These are phyloP conservation scores for Cromileptes altivelis DNA, from an alignment of 2,113 vertebrate species.

Conservation along the genomic window DNA sequence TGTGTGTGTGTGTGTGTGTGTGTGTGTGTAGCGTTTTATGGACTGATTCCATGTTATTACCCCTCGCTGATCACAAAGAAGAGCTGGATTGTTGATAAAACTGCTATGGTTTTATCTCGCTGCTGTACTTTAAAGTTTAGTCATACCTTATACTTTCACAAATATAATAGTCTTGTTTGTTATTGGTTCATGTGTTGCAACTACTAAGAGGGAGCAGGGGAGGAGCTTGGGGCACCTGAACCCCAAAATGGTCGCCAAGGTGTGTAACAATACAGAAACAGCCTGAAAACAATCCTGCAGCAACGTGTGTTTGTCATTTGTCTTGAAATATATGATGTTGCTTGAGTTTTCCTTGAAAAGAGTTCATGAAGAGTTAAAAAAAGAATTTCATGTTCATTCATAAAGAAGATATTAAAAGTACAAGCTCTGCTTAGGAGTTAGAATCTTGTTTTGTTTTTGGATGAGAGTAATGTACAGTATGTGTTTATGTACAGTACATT, in stretches of 20 bases:
- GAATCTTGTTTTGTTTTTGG: neutral
- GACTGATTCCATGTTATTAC: conserved; percentile 37
- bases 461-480: conserved; percentile 7
- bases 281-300: neutral
- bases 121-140: neutral
- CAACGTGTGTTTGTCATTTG: neutral
- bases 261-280: conserved; percentile 51
- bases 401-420: neutral
- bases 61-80: conserved; percentile 7
- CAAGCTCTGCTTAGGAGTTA: neutral
- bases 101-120: neutral
- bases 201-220: conserved; percentile 41
- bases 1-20: neutral
- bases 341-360: neutral
- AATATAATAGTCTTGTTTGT: conserved; percentile 22
- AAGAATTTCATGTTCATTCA: neutral
- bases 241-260: conserved; percentile 55
- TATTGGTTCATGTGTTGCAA: conserved; percentile 36
- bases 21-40: conserved; percentile 49
- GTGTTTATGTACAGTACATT: conserved; percentile 37
- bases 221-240: conserved; percentile 29
- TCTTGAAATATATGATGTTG: neutral
- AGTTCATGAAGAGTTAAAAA: neutral
- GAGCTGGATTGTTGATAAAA: conserved; percentile 14
- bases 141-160: neutral